Evolutionary conservation across 2,113 vertebrate species (phyloP).

Genomic region (Gymnogyps californianus): DNA sequence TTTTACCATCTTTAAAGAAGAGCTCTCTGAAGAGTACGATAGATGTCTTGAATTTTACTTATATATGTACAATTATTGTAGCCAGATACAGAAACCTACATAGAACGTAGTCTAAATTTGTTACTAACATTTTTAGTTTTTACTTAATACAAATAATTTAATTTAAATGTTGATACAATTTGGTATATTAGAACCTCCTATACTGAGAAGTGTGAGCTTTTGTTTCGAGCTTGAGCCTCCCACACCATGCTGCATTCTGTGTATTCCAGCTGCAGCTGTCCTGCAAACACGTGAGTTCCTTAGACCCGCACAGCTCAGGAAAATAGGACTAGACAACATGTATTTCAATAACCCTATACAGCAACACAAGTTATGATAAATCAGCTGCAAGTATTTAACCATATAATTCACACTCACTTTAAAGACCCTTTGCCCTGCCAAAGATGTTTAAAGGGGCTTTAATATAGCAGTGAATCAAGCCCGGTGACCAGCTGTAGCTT

Average conservation of each 20-base stretch:
- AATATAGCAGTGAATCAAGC: not conserved
- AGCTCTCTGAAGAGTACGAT: not conserved
- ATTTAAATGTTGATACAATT: conserved; percentile 9
- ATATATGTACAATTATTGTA: not conserved
- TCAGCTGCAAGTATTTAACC: conserved; percentile 42
- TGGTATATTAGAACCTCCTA: conserved; percentile 1
- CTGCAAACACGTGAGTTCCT: not conserved
- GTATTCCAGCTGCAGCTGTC: conserved; percentile 1
- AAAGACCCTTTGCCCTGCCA: conserved; percentile 24
- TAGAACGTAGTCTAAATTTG: conserved; percentile 1
- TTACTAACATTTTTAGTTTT: conserved; percentile 27
- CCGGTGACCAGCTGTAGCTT: not conserved
- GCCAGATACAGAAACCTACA: not conserved
- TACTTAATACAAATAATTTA: conserved; percentile 49
- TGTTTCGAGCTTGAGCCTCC: conserved; percentile 5
- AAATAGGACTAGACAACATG: not conserved
- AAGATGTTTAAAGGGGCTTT: conserved; percentile 35
- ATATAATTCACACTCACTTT: conserved; percentile 44
- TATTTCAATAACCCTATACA: not conserved
- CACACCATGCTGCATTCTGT: not conserved
- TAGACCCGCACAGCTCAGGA: not conserved
- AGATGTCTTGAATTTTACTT: conserved; percentile 15
- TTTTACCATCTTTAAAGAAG: conserved; percentile 47
- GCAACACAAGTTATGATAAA: conserved; percentile 8
- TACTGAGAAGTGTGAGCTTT: not conserved